Evolutionary conservation across 1,140 invertebrate species (phyloP), one percentile per base, ranked within the genome.

Genomic region (Phenacoccus solenopsis): DNA sequence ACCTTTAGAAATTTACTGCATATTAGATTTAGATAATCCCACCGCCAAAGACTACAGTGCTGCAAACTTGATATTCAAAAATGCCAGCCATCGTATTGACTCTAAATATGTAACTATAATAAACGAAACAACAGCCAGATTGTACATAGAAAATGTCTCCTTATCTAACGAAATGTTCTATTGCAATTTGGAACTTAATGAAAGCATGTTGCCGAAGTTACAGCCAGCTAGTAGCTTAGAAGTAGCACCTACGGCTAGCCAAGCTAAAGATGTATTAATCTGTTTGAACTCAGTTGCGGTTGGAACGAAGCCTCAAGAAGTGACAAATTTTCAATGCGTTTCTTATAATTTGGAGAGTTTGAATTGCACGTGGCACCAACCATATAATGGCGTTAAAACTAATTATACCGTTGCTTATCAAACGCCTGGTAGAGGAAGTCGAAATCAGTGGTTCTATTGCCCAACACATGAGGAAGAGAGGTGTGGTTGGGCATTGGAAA

Each of bases 321-420:
- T 87, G 1, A 77, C 76, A 12, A 83, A 87, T 74, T 88, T 89
- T 72, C 78, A 75, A 9, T 90, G 88, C 73, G 76, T 84, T n/a
- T 86, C 86, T n/a, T 76, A 81, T 32, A 88, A 89, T 76, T 85
- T 85, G 81, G 80, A 88, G 68, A 84, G 81, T 71, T 75, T 89
- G 28, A 84, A 79, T 1, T 90, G 88, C 74, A 80, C 81, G 9
- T 90, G 87, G 86, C 81, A 77, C 1, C 79, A 80, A 28, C 79
- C 80, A 1, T 73, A 79, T 0, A 83, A 83, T 74, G 80, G 77
- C 71, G 79, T 86, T 2, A 74, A 75, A 68, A 85, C 86, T 10
- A 80, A 77, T 22, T 87, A 85, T 73, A 78, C 76, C 3, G 73
- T 32, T 32, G 30, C 30, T 5, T 32, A 32, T 32, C 13, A 5